A percentile compares a stretch with the other conserved stretches of the same genome.
Conservation (phyloP, 2,797 vertebrate species). For the Parotocinclus haroldoi region DNA sequence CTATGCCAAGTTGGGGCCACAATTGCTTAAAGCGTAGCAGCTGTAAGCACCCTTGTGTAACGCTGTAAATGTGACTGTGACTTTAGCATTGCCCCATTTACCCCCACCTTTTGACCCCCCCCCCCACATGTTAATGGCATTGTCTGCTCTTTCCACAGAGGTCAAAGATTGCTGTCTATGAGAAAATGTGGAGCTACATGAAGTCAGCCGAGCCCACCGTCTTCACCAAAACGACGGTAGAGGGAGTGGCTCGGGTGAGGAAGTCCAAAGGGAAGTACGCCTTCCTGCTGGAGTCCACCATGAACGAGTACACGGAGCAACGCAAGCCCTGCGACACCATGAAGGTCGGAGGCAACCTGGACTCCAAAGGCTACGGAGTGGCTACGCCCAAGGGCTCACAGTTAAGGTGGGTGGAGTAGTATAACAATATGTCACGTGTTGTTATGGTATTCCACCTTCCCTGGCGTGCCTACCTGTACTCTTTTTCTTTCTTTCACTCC, state of each 20-base stretch:
- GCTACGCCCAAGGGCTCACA: slow-evolving; percentile 99
- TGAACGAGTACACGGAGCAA: slow-evolving; percentile 99
- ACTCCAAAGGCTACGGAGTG: slow-evolving; percentile 99
- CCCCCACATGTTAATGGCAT: too few relatives aligned
- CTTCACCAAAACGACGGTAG: slow-evolving; percentile 94
- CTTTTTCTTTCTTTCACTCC: slow-evolving; percentile 20
- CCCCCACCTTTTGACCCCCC: too few relatives aligned
- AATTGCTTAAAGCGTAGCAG: too few relatives aligned
- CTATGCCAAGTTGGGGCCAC: too few relatives aligned
- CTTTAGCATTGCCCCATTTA: too few relatives aligned
- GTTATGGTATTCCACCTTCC: slow-evolving; percentile 99
- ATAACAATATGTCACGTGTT: slow-evolving; percentile 93
- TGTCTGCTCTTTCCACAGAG: slow-evolving; percentile 72
- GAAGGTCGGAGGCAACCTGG: slow-evolving; percentile 99
- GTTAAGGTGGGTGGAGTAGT: slow-evolving; percentile 99
- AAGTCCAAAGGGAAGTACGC: slow-evolving; percentile 99
- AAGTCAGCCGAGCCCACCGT: slow-evolving; percentile 96
- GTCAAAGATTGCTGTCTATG: slow-evolving; percentile 99
- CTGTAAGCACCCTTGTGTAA: too few relatives aligned
- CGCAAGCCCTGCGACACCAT: slow-evolving; percentile 99
- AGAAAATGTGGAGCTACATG: slow-evolving; percentile 99
- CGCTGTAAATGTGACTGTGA: too few relatives aligned
- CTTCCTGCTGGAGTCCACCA: slow-evolving; percentile 98
- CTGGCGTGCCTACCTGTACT: slow-evolving; percentile 84
- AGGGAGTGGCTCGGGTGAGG: slow-evolving; percentile 94